phyloP scores from a whole-genome alignment of 2,888 invertebrate genomes.

The Cactoblastis cactorum region DNA sequence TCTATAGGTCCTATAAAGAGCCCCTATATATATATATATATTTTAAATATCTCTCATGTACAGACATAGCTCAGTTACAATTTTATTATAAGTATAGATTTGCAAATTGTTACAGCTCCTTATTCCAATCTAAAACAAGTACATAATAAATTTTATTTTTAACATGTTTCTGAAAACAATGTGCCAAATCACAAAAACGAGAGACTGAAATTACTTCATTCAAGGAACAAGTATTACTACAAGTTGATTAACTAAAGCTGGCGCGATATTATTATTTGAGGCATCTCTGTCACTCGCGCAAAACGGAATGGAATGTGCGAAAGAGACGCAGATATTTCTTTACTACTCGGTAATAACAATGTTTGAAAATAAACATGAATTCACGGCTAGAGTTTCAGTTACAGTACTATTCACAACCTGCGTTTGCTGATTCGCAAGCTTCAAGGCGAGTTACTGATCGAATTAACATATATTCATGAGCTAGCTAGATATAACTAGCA shows the following conservation, averaged over 20 bases:
- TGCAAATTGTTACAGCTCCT: no score
- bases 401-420: constrained; percentile 1
- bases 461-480: constrained; percentile 14
- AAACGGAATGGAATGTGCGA: not conserved
- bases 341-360: not conserved
- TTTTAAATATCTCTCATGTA: no score
- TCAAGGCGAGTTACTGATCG: constrained; percentile 7
- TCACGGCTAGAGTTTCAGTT: not conserved
- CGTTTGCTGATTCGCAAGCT: not conserved
- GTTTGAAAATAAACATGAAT: not conserved
- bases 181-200: not conserved
- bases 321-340: not conserved
- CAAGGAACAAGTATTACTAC: constrained; percentile 1
- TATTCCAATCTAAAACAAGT: no score
- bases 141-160: no score
- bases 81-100: no score
- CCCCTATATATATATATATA: no score
- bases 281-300: not conserved
- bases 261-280: not conserved
- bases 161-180: not conserved
- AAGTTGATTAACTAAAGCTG: not conserved
- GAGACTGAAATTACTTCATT: not conserved
- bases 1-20: no score
- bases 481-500: no score
- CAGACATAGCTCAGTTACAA: no score